These are phyloP conservation scores for Watsonalla binaria DNA, from an alignment of 2,888 invertebrate genomes.

Conservation along the genomic window DNA sequence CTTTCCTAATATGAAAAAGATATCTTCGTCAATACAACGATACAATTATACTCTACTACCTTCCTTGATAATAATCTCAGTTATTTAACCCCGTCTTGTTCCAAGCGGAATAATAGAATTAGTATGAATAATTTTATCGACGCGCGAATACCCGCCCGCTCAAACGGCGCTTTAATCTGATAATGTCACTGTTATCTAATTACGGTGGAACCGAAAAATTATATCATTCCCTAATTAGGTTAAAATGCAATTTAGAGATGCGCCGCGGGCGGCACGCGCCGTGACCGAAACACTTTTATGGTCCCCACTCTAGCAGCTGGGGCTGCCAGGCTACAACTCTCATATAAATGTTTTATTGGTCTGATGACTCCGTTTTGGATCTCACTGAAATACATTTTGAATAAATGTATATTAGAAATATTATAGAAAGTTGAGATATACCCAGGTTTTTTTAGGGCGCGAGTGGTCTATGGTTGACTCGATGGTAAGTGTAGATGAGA, in stretches of 20 bases:
- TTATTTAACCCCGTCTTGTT: not conserved
- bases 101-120: slow-evolving; percentile 15
- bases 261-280: slow-evolving; percentile 66
- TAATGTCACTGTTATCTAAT: slow-evolving; percentile 72
- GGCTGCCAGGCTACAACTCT: slow-evolving; percentile 9
- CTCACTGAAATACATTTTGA: not conserved
- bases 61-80: too few species aligned
- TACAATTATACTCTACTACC: too few species aligned
- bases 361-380: not conserved
- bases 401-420: too few species aligned
- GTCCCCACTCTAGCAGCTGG: slow-evolving; percentile 26
- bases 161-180: slow-evolving; percentile 66
- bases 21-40: too few species aligned
- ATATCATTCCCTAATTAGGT: slow-evolving; percentile 75
- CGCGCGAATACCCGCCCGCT: slow-evolving; percentile 50
- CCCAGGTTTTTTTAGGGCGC: too few species aligned
- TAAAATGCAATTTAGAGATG: slow-evolving; percentile 77
- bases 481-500: too few species aligned
- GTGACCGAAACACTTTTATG: slow-evolving; percentile 43
- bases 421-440: too few species aligned
- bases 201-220: slow-evolving; percentile 75
- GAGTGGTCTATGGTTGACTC: too few species aligned
- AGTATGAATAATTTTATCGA: slow-evolving; percentile 38
- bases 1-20: too few species aligned
- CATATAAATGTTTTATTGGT: slow-evolving; percentile 7